phyloP scores from a whole-genome alignment of 2,113 vertebrate genomes.

The Lepidothrix coronata region DNA sequence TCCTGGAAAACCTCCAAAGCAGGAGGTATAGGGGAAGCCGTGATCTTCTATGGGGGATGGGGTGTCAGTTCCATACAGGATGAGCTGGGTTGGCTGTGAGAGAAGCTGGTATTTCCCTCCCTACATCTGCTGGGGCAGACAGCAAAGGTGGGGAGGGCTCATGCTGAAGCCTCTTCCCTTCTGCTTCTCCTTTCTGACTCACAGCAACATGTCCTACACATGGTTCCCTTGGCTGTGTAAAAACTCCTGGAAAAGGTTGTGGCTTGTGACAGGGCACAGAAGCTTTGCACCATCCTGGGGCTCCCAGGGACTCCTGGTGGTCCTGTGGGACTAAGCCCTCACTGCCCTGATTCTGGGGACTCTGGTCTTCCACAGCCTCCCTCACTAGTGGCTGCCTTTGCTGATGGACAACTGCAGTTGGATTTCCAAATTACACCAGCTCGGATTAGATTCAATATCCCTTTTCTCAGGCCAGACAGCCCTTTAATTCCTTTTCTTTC shows the following conservation, averaged over 20 bases:
- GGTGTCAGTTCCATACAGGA: background rate
- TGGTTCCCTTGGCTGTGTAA: accelerated
- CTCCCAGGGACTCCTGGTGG: background rate
- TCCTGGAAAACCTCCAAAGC: background rate
- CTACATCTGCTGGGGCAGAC: accelerated
- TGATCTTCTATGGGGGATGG: background rate
- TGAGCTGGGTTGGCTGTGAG: accelerated
- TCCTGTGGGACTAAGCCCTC: background rate
- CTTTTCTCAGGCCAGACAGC: constrained; percentile 1
- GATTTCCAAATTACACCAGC: constrained; percentile 21
- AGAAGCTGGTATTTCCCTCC: accelerated
- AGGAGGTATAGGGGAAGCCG: background rate
- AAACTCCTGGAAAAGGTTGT: background rate
- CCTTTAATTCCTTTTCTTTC: constrained; percentile 38
- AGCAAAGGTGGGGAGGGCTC: accelerated
- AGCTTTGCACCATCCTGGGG: accelerated
- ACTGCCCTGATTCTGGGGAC: background rate
- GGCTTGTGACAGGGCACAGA: background rate
- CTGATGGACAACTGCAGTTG: constrained; percentile 24
- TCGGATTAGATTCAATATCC: constrained; percentile 29
- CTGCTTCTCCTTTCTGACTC: accelerated
- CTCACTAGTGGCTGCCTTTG: background rate
- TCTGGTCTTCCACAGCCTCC: accelerated
- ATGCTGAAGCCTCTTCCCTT: background rate
- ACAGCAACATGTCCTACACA: accelerated